Evolutionary conservation across 2,113 vertebrate genomes (phyloP).

Genomic region (Microcebus lehilahytsara): DNA sequence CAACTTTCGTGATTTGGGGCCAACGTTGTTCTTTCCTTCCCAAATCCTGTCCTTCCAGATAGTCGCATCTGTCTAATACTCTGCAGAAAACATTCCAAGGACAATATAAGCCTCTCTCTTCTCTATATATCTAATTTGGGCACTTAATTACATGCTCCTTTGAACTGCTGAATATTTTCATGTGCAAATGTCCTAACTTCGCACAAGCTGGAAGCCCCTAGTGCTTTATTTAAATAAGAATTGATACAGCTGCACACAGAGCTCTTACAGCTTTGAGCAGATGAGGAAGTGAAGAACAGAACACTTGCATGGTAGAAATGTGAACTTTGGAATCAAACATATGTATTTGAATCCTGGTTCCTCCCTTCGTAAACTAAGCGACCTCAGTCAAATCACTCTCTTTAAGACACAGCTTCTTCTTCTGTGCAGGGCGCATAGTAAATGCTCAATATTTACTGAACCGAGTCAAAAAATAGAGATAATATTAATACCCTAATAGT

Average conservation of each 20-base stretch:
- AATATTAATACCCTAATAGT: neutral
- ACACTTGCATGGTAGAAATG: neutral
- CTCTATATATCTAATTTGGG: neutral
- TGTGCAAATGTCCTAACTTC: neutral
- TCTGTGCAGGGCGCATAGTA: neutral
- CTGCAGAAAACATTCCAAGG: neutral
- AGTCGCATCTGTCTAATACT: neutral
- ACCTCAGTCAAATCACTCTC: constrained; percentile 28
- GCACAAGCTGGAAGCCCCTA: neutral
- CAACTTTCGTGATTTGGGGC: neutral
- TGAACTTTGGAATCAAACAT: constrained; percentile 72
- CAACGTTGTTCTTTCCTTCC: neutral
- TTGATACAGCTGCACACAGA: neutral
- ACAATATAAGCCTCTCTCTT: neutral
- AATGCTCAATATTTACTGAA: neutral
- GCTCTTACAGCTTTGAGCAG: too few relatives aligned
- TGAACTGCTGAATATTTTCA: neutral
- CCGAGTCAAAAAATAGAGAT: neutral
- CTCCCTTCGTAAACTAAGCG: constrained; percentile 45
- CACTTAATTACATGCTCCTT: neutral
- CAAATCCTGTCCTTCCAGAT: neutral
- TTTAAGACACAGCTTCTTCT: neutral
- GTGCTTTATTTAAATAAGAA: constrained; percentile 30
- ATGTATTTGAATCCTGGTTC: constrained; percentile 24
- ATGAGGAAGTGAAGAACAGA: constrained; percentile 47